phyloP scores from a whole-genome alignment of 2,797 vertebrate species.

The Acanthurus lineatus region DNA sequence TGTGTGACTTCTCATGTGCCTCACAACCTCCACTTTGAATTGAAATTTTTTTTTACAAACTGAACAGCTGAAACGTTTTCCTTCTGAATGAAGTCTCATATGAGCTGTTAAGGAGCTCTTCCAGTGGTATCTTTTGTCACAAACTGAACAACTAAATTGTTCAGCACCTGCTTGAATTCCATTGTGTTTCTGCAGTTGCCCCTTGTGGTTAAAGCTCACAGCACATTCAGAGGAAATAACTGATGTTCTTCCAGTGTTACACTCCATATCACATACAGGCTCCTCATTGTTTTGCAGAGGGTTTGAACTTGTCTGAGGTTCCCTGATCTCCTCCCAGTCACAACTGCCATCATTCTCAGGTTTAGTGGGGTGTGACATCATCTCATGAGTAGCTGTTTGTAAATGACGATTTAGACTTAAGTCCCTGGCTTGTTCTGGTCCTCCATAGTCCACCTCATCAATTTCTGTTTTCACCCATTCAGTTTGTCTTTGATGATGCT shows the following conservation, averaged over 20 bases:
- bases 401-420: not conserved
- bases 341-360: not conserved
- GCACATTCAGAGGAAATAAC: not conserved
- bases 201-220: not conserved
- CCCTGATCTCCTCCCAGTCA: not conserved
- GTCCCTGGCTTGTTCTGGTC: not conserved
- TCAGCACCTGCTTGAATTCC: not conserved
- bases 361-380: not conserved
- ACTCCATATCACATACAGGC: accelerated
- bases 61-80: not conserved
- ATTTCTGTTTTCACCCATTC: not conserved
- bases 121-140: not conserved
- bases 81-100: not conserved
- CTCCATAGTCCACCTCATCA: not conserved
- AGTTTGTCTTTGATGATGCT: not conserved
- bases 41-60: not conserved
- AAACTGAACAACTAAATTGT: not conserved
- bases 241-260: no score
- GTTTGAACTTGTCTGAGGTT: not conserved
- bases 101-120: not conserved
- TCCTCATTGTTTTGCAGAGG: not conserved
- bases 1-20: not conserved
- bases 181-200: not conserved
- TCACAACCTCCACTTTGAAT: not conserved
- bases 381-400: not conserved